These are phyloP conservation scores for Spodoptera exigua DNA, from an alignment of 2,888 invertebrate species.

Conservation along the genomic window DNA sequence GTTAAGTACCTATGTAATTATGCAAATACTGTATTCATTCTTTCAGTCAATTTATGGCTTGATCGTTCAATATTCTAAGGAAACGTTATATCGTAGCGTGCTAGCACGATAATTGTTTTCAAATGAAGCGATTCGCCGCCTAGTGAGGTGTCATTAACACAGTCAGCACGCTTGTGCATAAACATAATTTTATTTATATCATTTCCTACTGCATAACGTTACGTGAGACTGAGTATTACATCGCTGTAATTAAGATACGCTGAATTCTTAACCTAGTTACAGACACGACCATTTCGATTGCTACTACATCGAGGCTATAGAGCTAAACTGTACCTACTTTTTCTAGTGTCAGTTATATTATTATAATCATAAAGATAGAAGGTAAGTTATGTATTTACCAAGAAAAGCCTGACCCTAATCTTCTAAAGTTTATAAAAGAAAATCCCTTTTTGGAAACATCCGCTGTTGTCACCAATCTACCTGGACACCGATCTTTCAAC, in stretches of 20 bases:
- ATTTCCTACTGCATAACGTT: slow-evolving; percentile 51
- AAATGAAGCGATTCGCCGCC: slow-evolving; percentile 63
- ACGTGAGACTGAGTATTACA: slow-evolving; percentile 28
- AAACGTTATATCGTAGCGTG: slow-evolving; percentile 64
- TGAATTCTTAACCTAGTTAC: slow-evolving; percentile 39
- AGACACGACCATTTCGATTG: slow-evolving; percentile 7
- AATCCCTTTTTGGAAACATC: too few species aligned
- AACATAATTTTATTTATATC: slow-evolving; percentile 58
- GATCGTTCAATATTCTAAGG: slow-evolving; percentile 57
- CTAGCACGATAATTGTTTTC: slow-evolving; percentile 70
- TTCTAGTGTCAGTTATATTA: too few species aligned
- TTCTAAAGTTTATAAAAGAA: too few species aligned
- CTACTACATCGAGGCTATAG: too few species aligned
- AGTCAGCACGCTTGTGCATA: slow-evolving; percentile 61
- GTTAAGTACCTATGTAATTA: slow-evolving; percentile 24
- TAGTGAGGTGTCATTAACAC: slow-evolving; percentile 64
- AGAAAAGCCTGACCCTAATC: too few species aligned
- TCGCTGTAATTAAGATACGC: slow-evolving; percentile 38
- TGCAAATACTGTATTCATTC: slow-evolving; percentile 23
- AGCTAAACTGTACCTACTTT: too few species aligned
- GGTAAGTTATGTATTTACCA: too few species aligned
- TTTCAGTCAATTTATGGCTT: slow-evolving; percentile 37
- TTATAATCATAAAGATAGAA: too few species aligned
- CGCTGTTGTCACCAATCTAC: too few species aligned
- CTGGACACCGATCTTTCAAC: too few species aligned